Percentiles rank a stretch among this genome's conserved stretches.
Conservation (phyloP, 2,797 vertebrate genomes). For the Ctenosaura bakeri region DNA sequence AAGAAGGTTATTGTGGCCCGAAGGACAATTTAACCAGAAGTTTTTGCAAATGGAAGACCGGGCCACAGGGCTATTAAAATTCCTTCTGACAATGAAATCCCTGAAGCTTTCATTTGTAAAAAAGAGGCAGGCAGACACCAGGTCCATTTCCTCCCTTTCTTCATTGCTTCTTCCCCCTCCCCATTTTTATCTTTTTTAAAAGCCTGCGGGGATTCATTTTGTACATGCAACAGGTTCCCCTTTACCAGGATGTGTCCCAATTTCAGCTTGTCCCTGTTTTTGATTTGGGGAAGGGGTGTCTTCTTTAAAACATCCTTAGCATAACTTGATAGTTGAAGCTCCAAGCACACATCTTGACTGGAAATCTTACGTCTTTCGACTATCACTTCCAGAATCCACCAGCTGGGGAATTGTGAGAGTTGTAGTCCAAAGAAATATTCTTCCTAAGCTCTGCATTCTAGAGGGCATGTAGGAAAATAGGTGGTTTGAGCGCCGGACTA, state of each 20-base stretch:
- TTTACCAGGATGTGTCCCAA: neutral
- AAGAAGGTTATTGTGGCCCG: constrained; percentile 51
- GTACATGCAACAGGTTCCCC: neutral
- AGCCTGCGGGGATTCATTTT: neutral
- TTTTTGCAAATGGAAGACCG: neutral
- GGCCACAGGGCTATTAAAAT: constrained; percentile 12
- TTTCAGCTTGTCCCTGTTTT: neutral
- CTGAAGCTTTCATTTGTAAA: constrained; percentile 10
- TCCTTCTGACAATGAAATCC: constrained; percentile 19
- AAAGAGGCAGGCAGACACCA: neutral
- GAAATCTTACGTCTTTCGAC: too few relatives aligned
- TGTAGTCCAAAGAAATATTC: too few relatives aligned
- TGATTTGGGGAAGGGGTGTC: neutral
- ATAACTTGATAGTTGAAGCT: neutral
- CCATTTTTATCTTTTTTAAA: neutral
- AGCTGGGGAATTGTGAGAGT: too few relatives aligned
- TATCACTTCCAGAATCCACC: too few relatives aligned
- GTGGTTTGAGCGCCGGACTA: too few relatives aligned
- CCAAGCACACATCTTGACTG: too few relatives aligned
- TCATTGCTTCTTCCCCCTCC: too few relatives aligned
- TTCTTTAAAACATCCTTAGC: neutral
- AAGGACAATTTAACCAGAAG: constrained; percentile 34
- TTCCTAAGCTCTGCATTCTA: too few relatives aligned
- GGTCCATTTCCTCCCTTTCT: neutral
- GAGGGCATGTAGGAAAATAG: too few relatives aligned